A percentile compares a stretch with the other conserved stretches of the same genome.
These are phyloP conservation scores for Trichopria drosophilae DNA, from an alignment of 2,888 invertebrate genomes.

Conservation along the genomic window DNA sequence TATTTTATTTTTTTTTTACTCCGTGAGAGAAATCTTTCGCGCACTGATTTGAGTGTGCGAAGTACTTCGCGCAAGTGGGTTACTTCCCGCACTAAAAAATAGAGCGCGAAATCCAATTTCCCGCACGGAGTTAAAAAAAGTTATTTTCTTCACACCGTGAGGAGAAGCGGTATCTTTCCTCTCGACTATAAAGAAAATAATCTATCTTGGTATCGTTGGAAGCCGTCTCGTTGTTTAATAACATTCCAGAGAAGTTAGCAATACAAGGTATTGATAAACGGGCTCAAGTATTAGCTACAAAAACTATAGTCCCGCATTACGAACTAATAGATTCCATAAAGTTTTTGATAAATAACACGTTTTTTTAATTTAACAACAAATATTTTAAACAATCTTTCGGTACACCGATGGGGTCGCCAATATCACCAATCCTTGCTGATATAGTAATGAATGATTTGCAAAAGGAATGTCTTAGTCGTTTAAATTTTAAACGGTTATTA, in stretches of 20 bases:
- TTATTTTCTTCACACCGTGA: no score
- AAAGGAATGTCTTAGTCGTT: background rate
- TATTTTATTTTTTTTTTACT: no score
- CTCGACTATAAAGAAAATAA: no score
- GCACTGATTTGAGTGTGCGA: no score
- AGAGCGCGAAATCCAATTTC: no score
- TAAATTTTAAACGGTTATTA: background rate
- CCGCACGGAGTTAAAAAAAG: no score
- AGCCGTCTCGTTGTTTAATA: constrained; percentile 29
- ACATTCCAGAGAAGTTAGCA: constrained; percentile 24
- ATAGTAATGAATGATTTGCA: constrained; percentile 34
- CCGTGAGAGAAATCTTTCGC: no score
- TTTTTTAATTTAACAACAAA: constrained; percentile 13
- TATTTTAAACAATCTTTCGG: constrained; percentile 29
- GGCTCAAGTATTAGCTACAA: background rate
- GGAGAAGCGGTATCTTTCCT: no score
- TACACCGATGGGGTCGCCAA: constrained; percentile 34
- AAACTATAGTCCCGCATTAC: background rate
- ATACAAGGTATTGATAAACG: constrained; percentile 8
- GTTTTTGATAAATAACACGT: background rate
- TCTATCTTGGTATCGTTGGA: constrained; percentile 22
- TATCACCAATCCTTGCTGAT: constrained; percentile 32
- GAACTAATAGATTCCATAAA: background rate
- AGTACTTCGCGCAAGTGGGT: no score
- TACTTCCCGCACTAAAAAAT: no score